Evolutionary conservation across 1,140 invertebrate genomes (phyloP).

Genomic region (Diorhabda sublineata): DNA sequence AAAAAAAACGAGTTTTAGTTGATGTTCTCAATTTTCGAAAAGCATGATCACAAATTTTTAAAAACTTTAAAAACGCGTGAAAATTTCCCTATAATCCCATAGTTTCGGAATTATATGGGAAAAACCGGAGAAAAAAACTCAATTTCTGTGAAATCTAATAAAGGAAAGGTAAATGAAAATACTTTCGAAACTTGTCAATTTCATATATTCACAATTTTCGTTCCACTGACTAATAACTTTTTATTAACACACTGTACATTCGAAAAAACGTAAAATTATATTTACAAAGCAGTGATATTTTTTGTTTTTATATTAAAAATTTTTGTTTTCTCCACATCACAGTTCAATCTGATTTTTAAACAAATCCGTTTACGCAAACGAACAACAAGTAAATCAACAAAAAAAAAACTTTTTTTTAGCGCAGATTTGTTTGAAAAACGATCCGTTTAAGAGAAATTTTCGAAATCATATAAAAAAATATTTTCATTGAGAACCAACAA

Average conservation of each 20-base stretch:
- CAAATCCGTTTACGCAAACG: slow-evolving; percentile 14
- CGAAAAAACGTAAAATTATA: slow-evolving; percentile 44
- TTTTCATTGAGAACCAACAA: too few species aligned
- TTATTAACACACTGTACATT: slow-evolving; percentile 47
- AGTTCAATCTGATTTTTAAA: slow-evolving; percentile 25
- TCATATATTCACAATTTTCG: slow-evolving; percentile 48
- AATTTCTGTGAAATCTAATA: too few species aligned
- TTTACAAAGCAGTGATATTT: slow-evolving; percentile 40
- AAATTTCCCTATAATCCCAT: too few species aligned
- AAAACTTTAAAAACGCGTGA: too few species aligned
- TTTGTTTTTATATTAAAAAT: neutral
- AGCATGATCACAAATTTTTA: too few species aligned
- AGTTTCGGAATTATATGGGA: too few species aligned
- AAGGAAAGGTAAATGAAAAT: slow-evolving; percentile 13
- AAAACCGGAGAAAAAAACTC: too few species aligned
- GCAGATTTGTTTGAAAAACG: slow-evolving; percentile 22
- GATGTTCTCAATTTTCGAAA: too few species aligned
- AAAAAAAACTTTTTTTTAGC: neutral
- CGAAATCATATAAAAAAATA: neutral
- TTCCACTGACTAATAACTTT: slow-evolving; percentile 47
- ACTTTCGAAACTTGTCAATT: slow-evolving; percentile 43
- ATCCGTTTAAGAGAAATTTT: slow-evolving; percentile 1
- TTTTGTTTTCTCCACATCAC: slow-evolving; percentile 24
- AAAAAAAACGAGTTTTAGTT: too few species aligned
- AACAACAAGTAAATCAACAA: slow-evolving; percentile 21